Percentiles rank a stretch among this genome's conserved stretches.
Conservation (phyloP, 2,797 vertebrate species). For the Botia kubotai region DNA sequence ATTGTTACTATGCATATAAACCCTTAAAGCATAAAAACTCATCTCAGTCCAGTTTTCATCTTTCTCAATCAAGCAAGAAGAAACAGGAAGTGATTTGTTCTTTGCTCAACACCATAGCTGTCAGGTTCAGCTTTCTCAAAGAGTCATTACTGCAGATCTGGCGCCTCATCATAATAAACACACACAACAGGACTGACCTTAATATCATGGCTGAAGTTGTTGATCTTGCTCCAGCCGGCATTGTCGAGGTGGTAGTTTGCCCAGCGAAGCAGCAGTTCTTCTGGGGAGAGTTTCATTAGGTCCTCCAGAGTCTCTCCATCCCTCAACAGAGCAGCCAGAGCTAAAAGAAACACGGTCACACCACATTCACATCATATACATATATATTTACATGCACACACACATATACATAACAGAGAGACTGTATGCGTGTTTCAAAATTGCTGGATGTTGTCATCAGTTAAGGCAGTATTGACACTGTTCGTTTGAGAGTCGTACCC, state of each 20-base stretch:
- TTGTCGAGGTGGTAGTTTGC: conserved; percentile 93
- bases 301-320: conserved; percentile 93
- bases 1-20: too few relatives aligned
- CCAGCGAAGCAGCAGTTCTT: conserved; percentile 93
- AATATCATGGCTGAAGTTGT: conserved; percentile 92
- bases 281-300: conserved; percentile 93
- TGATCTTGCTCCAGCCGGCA: conserved; percentile 84
- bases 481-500: conserved; percentile 74
- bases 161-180: neutral
- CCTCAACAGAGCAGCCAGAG: conserved; percentile 87
- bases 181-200: conserved; percentile 80
- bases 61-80: neutral
- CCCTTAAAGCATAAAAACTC: too few relatives aligned
- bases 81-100: too few relatives aligned
- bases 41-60: neutral
- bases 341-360: conserved; percentile 67
- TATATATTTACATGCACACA: too few relatives aligned
- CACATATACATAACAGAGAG: neutral
- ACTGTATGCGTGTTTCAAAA: conserved; percentile 24
- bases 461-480: conserved; percentile 11
- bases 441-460: conserved; percentile 24
- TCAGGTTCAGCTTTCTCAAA: too few relatives aligned
- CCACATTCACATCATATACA: too few relatives aligned
- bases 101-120: too few relatives aligned
- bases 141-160: too few relatives aligned